Base-by-base conservation (phyloP, 2,113 vertebrate species). In the Pelmatolapia mariae region DNA sequence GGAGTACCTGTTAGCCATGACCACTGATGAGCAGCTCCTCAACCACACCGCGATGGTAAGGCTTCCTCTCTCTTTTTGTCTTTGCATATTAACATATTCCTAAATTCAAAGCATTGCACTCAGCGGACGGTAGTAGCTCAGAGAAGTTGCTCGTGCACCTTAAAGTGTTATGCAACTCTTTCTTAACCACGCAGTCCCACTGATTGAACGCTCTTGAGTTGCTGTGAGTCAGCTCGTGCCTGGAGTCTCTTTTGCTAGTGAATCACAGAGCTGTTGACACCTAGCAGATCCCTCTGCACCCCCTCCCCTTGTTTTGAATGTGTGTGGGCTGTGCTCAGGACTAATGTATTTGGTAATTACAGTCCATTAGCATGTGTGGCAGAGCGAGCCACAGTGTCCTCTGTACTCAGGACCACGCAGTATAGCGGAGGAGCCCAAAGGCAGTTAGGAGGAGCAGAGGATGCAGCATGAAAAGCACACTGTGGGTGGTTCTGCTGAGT, bases 1-100 rank as follows among this genome's bases (percentile, higher is more conserved):
- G 95, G 97, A 98, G 57, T 99, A 99, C 94, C 95, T 99, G 93
- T 95, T 99, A 89, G 97, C 98, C 93, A 97, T 99, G 96, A 99
- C 98, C 88, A 98, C 98, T 1, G 98, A 98, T 40, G 98, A 99
- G 95, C 97, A 98, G 94, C 97, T 99, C 88, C 95, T 98, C 89
- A 96, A 95, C 89, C 98, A 97, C 92, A 98, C 98, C 7, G 96
- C 97, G 40, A 97, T 99, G 98, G 99, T 99, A 97, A 94, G 94
- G 45, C 61, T 10, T 18, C 8, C 11, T 38, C 8, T 10, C 16
- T 47, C 38, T 15, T 3, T 15, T 52, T 19, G 2, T 80, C 29
- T 59, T 54, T 61, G 11, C 57, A 47, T 22, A 33, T 66, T 40
- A 16, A 36, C 22, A 10, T 18, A 16, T 80, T 56, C 18, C 29